Percentiles rank a stretch among this genome's conserved stretches.
Evolutionary conservation across 2,113 vertebrate genomes (phyloP).

Genomic region (Anoura caudifer): DNA sequence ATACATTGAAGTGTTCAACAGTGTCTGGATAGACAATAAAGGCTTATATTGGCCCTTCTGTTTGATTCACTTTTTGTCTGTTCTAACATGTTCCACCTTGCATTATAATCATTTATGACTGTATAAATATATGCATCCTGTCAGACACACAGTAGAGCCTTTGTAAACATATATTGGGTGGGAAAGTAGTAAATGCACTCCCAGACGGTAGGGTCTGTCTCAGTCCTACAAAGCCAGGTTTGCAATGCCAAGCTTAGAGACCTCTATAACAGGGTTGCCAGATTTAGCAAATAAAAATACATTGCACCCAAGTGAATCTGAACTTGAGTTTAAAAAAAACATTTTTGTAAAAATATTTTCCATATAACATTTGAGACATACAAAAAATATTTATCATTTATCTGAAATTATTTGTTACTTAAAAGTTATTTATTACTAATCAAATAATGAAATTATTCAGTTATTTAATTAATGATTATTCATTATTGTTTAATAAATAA

Average conservation of each 20-base stretch:
- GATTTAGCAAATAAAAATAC: neutral
- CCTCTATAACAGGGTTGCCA: neutral
- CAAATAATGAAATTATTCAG: too few relatives aligned
- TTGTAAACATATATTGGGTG: neutral
- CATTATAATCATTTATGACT: neutral
- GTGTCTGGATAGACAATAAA: neutral
- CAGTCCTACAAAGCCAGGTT: neutral
- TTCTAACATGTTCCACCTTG: neutral
- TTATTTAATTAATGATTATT: too few relatives aligned
- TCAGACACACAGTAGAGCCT: neutral
- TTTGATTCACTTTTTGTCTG: neutral
- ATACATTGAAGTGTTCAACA: neutral
- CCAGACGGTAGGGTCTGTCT: neutral
- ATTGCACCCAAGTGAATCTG: neutral
- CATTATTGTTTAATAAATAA: too few relatives aligned
- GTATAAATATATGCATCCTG: neutral
- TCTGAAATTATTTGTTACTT: too few relatives aligned
- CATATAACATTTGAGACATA: neutral
- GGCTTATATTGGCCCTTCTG: neutral
- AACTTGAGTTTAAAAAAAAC: neutral
- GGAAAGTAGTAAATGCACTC: neutral
- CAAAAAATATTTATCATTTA: neutral
- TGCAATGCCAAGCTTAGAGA: neutral
- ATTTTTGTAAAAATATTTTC: neutral
- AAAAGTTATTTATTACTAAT: too few relatives aligned